Evolutionary conservation across 2,888 invertebrate genomes (phyloP).

Genomic region (Eristalinus sepulchralis): DNA sequence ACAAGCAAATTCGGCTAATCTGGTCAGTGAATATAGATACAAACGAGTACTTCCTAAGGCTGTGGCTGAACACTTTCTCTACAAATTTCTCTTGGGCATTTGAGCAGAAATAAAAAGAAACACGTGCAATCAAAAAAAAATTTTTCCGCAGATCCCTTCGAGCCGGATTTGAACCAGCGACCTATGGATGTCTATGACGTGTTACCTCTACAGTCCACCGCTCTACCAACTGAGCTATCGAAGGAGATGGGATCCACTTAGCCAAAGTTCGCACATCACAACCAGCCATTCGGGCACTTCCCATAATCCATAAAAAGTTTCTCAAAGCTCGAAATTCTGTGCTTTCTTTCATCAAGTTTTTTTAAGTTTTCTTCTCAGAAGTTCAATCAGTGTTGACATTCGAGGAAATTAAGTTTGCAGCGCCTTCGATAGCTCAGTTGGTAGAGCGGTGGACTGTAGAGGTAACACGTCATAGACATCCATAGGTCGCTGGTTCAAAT

Average conservation of each 20-base stretch:
- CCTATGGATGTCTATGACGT: constrained; percentile 83
- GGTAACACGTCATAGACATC: constrained; percentile 79
- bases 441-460: constrained; percentile 76
- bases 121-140: constrained; percentile 14
- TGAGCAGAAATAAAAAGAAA: neutral
- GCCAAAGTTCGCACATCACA: constrained; percentile 12
- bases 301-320: constrained; percentile 9
- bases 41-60: too few relatives aligned
- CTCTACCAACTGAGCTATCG: constrained; percentile 77
- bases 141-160: constrained; percentile 81
- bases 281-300: neutral
- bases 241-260: constrained; percentile 51
- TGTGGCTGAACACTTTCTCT: too few relatives aligned
- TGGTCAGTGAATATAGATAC: too few relatives aligned
- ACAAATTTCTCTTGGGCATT: too few relatives aligned
- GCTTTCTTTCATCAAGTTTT: neutral
- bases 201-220: constrained; percentile 76
- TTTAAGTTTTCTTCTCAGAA: constrained; percentile 15
- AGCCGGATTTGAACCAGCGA: constrained; percentile 87
- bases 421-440: constrained; percentile 75
- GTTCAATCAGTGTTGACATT: constrained; percentile 13
- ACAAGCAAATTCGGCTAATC: too few relatives aligned
- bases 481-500: constrained; percentile 87
- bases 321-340: neutral
- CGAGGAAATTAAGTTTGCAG: neutral